phyloP scores from a whole-genome alignment of 2,888 invertebrate genomes.

The Orthonevra nobilis region DNA sequence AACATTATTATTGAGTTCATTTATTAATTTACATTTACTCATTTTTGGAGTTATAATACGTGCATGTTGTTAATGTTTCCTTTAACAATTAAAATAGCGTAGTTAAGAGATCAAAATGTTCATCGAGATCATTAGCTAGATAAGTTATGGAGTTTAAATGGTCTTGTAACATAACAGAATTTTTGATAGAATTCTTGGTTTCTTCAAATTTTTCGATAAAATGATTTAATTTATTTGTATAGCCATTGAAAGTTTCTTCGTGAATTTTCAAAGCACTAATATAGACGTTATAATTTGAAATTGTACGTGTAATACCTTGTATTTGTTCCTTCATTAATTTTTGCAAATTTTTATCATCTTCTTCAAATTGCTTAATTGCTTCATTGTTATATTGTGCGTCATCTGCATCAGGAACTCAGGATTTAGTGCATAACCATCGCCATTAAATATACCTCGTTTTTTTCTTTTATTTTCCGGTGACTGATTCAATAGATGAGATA shows the following conservation, averaged over 20 bases:
- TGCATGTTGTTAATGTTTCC: not conserved
- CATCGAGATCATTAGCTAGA: slow-evolving; percentile 4
- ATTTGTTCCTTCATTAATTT: slow-evolving; percentile 5
- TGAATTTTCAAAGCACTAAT: slow-evolving; percentile 2
- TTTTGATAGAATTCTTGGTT: not conserved
- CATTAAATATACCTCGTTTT: not conserved
- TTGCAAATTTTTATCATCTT: not conserved
- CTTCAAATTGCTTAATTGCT: not conserved
- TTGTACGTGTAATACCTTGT: not conserved
- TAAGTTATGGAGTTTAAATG: slow-evolving; percentile 1
- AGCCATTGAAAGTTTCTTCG: not conserved
- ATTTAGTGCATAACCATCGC: not conserved
- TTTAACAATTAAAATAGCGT: slow-evolving; percentile 4
- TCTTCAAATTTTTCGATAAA: not conserved
- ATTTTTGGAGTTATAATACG: not conserved
- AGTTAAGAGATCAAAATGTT: slow-evolving; percentile 1
- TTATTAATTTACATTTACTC: too few species aligned
- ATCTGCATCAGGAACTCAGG: not conserved
- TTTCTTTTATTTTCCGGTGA: not conserved
- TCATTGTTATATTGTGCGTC: not conserved
- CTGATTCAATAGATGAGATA: not conserved
- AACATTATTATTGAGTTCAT: slow-evolving; percentile 1
- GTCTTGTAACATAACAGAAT: not conserved
- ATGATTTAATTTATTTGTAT: not conserved
- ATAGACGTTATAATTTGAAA: not conserved